Evolutionary conservation across 1,140 invertebrate genomes (phyloP).

Genomic region (Oedothorax gibbosus): DNA sequence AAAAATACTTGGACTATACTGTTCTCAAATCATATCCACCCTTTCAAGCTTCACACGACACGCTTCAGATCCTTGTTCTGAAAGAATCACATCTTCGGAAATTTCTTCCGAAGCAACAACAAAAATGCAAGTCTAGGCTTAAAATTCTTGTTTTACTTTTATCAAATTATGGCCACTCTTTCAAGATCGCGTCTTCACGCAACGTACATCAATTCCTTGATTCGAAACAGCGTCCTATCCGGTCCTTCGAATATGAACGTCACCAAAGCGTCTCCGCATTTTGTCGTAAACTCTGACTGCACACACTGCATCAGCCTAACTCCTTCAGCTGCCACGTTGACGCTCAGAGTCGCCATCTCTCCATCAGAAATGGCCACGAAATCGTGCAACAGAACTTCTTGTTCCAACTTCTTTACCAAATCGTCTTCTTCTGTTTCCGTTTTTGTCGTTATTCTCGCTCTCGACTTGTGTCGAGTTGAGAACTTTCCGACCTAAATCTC

Average conservation of each 20-base stretch:
- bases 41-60: too few relatives aligned
- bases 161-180: too few relatives aligned
- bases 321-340: constrained; percentile 15
- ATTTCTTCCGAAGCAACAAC: too few relatives aligned
- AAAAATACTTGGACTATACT: too few relatives aligned
- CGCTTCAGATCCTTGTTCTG: too few relatives aligned
- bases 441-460: neutral
- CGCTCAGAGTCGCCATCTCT: neutral
- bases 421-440: neutral
- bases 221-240: neutral
- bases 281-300: neutral
- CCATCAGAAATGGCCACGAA: constrained; percentile 24
- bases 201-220: constrained; percentile 40
- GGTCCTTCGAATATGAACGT: constrained; percentile 4
- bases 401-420: neutral
- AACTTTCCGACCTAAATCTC: neutral
- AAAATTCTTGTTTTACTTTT: too few relatives aligned
- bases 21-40: too few relatives aligned
- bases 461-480: neutral
- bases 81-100: too few relatives aligned
- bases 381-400: constrained; percentile 20
- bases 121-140: too few relatives aligned
- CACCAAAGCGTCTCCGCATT: neutral
- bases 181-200: neutral
- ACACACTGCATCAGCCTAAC: constrained; percentile 22